Evolutionary conservation across 2,888 invertebrate species (phyloP).

Genomic region (Andrena camellia): DNA sequence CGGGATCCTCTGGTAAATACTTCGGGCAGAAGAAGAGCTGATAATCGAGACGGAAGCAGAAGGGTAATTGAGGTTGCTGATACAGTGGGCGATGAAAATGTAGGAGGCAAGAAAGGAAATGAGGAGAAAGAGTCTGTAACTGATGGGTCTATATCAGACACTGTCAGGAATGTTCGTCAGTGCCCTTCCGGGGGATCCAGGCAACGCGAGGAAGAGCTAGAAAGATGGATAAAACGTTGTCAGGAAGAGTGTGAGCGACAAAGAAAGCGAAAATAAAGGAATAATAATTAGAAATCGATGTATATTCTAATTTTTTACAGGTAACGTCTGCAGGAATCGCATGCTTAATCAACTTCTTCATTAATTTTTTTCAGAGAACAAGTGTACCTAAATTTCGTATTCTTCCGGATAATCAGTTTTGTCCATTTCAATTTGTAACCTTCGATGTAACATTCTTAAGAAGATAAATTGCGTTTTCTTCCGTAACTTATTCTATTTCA

Average conservation of each 20-base stretch:
- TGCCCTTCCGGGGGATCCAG: not conserved
- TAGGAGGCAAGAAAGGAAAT: not conserved
- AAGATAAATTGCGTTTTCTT: not conserved
- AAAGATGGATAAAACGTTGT: conserved; percentile 70
- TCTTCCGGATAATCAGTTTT: no score
- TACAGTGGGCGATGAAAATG: not conserved
- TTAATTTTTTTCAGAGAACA: no score
- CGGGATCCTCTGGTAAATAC: not conserved
- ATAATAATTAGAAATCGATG: not conserved
- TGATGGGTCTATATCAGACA: not conserved
- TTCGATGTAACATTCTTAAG: not conserved
- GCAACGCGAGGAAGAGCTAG: conserved; percentile 62
- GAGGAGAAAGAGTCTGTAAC: not conserved
- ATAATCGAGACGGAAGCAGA: not conserved
- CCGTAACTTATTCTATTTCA: not conserved
- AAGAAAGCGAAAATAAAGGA: conserved; percentile 14
- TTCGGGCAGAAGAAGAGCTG: not conserved
- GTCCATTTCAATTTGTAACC: no score
- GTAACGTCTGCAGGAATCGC: no score
- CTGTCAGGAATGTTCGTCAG: not conserved
- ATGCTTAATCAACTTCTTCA: no score
- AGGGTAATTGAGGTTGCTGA: not conserved
- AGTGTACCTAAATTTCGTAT: no score
- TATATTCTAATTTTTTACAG: not conserved
- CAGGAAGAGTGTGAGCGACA: conserved; percentile 61